phyloP scores from a whole-genome alignment of 2,113 vertebrate genomes.

The Manacus vitellinus region DNA sequence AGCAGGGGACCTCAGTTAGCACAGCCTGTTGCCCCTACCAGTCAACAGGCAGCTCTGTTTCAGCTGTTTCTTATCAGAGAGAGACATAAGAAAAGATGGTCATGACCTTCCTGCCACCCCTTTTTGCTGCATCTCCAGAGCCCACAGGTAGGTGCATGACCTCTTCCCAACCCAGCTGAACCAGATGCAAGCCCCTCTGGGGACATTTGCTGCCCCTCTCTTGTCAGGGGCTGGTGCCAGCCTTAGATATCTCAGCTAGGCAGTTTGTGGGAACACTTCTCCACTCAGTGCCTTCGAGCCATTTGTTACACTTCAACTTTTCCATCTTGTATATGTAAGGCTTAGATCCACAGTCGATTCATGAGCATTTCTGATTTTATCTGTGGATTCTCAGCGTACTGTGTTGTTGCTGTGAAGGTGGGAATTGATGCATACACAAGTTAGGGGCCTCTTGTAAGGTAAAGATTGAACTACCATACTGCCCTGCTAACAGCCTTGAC shows the following conservation, averaged over 20 bases:
- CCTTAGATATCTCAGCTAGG: not conserved
- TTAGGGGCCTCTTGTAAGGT: not conserved
- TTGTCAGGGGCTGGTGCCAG: not conserved
- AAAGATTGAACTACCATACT: not conserved
- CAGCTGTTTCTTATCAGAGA: not conserved
- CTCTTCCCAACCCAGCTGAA: not conserved
- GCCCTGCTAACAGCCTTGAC: not conserved
- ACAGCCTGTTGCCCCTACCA: not conserved
- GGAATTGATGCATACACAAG: rapidly evolving
- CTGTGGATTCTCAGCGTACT: not conserved
- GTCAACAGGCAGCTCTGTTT: not conserved
- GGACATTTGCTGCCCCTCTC: not conserved
- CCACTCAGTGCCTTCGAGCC: not conserved
- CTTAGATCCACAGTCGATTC: not conserved
- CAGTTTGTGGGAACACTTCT: not conserved
- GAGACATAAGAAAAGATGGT: not conserved
- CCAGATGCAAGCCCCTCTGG: not conserved
- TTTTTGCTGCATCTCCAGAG: not conserved
- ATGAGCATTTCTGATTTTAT: not conserved
- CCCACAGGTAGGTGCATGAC: not conserved
- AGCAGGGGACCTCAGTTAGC: not conserved
- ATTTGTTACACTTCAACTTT: not conserved
- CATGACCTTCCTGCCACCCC: not conserved
- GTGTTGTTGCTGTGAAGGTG: not conserved
- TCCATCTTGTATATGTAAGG: not conserved